phyloP scores from a whole-genome alignment of 2,888 invertebrate genomes.

The Agrilus mali region DNA sequence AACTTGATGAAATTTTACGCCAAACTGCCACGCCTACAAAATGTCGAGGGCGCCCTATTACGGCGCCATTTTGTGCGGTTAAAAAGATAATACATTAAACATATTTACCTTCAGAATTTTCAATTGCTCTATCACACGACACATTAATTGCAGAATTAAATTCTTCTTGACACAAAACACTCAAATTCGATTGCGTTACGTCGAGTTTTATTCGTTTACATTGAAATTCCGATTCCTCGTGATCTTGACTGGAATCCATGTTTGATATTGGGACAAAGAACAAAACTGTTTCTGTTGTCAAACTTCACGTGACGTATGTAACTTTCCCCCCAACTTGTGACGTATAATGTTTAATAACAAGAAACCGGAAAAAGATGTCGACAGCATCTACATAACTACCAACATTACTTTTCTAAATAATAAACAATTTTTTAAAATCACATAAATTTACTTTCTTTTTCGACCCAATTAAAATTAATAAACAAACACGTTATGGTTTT shows the following conservation, averaged over 20 bases:
- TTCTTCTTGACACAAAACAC: slow-evolving; percentile 29
- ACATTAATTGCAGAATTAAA: slow-evolving; percentile 29
- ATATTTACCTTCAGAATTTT: slow-evolving; percentile 34
- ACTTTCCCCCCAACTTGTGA: neutral
- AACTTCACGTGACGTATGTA: neutral
- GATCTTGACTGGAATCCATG: slow-evolving; percentile 35
- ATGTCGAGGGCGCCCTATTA: slow-evolving; percentile 31
- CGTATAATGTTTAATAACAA: slow-evolving; percentile 11
- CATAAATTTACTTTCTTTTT: no score
- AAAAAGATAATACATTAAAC: slow-evolving; percentile 34
- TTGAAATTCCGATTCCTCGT: slow-evolving; percentile 32
- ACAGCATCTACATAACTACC: slow-evolving; percentile 4
- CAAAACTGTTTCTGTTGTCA: slow-evolving; percentile 1
- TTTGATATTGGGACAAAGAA: slow-evolving; percentile 35
- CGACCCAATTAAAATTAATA: no score
- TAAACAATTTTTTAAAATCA: neutral
- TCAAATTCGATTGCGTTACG: slow-evolving; percentile 24
- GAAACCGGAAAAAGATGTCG: slow-evolving; percentile 22
- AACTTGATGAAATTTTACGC: no score
- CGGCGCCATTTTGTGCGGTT: slow-evolving; percentile 33
- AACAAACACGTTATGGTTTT: no score
- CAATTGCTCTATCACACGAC: slow-evolving; percentile 25
- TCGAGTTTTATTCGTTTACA: slow-evolving; percentile 34
- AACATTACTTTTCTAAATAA: neutral
- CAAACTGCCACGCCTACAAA: slow-evolving; percentile 33